A percentile compares a stretch with the other conserved stretches of the same genome.
Evolutionary conservation across 2,113 vertebrate species (phyloP).

Genomic region (Hiodon alosoides): DNA sequence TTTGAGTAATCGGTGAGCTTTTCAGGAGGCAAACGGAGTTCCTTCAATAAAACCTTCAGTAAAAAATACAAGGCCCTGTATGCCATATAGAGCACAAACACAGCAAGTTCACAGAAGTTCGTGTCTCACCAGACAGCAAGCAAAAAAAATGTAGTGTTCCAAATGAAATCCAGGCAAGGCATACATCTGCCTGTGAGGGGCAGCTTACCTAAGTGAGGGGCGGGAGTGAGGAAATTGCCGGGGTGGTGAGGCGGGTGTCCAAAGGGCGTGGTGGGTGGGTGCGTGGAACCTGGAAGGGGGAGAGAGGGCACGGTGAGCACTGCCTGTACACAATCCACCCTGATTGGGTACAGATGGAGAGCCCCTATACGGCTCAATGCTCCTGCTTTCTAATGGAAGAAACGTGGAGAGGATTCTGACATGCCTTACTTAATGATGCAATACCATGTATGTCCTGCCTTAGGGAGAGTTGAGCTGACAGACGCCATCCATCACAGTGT

Average conservation of each 20-base stretch:
- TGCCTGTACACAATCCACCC: background rate
- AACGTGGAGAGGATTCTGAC: background rate
- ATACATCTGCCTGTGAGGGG: background rate
- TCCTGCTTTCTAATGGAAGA: background rate
- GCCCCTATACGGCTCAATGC: background rate
- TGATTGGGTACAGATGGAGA: background rate
- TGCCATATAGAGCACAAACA: background rate
- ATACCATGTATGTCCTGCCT: background rate
- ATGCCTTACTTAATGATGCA: constrained; percentile 7
- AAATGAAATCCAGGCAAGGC: too few relatives aligned
- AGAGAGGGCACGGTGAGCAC: background rate
- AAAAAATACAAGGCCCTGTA: too few relatives aligned
- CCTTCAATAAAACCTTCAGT: too few relatives aligned
- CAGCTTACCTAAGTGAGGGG: constrained; percentile 81
- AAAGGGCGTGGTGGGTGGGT: constrained; percentile 80
- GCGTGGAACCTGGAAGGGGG: constrained; percentile 70
- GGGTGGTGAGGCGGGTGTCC: constrained; percentile 83
- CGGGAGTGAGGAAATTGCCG: constrained; percentile 85
- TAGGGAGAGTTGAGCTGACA: background rate
- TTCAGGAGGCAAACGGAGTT: too few relatives aligned
- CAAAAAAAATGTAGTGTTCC: background rate
- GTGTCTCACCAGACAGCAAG: too few relatives aligned
- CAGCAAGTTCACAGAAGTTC: background rate
- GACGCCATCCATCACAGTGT: constrained; percentile 8
- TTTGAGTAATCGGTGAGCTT: background rate